Conservation (phyloP, 2,797 vertebrate species). For the Lepilemur ruficaudatus region DNA sequence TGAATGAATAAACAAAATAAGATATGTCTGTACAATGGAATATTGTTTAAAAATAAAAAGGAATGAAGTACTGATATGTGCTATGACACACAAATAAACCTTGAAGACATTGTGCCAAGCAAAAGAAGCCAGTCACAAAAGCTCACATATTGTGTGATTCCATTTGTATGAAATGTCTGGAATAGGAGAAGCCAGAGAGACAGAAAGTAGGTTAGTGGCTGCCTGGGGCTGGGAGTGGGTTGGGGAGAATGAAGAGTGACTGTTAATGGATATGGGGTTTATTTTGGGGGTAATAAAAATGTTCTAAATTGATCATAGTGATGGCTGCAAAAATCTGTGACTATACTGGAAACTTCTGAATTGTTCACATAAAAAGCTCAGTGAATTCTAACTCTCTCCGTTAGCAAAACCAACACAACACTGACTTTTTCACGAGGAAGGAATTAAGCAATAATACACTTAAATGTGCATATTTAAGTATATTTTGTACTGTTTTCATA, state of each 20-base stretch:
- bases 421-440: neutral
- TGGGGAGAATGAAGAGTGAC: neutral
- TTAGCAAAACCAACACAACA: neutral
- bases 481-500: neutral
- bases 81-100: neutral
- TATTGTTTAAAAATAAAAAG: neutral
- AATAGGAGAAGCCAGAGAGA: neutral
- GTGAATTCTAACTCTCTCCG: neutral
- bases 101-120: neutral
- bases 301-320: neutral
- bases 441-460: neutral
- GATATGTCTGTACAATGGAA: neutral
- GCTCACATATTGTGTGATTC: neutral
- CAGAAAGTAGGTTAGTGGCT: constrained; percentile 9
- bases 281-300: constrained; percentile 35
- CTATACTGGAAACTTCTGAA: neutral
- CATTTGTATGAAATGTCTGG: constrained; percentile 1
- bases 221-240: neutral
- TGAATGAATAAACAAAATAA: neutral
- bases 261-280: constrained; percentile 10
- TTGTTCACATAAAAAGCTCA: neutral
- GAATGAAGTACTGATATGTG: neutral
- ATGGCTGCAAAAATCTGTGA: neutral
- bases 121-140: constrained; percentile 6
- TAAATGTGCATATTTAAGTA: neutral